Conservation (phyloP, 2,113 vertebrate species). For the Brachirus orientalis region DNA sequence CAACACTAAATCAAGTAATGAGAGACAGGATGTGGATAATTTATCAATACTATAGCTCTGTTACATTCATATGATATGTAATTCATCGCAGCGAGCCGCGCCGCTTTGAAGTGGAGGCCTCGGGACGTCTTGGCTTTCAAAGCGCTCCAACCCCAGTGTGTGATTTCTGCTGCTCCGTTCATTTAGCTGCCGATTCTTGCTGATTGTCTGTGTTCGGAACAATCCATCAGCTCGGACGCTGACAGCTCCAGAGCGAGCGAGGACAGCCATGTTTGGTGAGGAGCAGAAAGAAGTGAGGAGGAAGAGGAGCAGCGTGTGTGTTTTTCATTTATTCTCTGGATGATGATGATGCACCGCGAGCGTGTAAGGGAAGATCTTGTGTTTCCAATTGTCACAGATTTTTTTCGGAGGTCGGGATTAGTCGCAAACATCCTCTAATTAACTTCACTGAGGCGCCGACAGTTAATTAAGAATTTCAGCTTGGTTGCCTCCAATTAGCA, state of each 20-base stretch:
- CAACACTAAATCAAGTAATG: no score
- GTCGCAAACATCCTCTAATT: constrained; percentile 84
- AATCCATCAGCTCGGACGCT: constrained; percentile 39
- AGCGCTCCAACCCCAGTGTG: constrained; percentile 35
- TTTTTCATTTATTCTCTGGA: constrained; percentile 24
- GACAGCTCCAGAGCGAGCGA: background rate
- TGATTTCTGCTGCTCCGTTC: constrained; percentile 45
- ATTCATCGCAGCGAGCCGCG: constrained; percentile 18
- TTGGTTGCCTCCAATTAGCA: constrained; percentile 85
- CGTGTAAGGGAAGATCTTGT: constrained; percentile 50
- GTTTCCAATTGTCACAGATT: constrained; percentile 80
- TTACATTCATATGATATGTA: constrained; percentile 34
- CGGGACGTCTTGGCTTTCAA: constrained; percentile 52
- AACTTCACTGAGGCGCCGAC: constrained; percentile 84
- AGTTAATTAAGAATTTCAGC: constrained; percentile 88
- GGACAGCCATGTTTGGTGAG: constrained; percentile 22
- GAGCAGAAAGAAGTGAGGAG: background rate
- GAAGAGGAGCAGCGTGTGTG: background rate
- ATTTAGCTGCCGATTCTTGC: constrained; percentile 46
- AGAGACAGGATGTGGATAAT: constrained; percentile 12
- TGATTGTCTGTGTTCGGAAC: constrained; percentile 57
- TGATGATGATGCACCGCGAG: constrained; percentile 3
- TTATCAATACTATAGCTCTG: no score
- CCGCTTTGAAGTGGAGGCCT: constrained; percentile 47
- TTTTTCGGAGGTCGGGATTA: constrained; percentile 80